These are phyloP conservation scores for Philypnodon macrostomus DNA, from an alignment of 2,797 vertebrate genomes.

Conservation along the genomic window DNA sequence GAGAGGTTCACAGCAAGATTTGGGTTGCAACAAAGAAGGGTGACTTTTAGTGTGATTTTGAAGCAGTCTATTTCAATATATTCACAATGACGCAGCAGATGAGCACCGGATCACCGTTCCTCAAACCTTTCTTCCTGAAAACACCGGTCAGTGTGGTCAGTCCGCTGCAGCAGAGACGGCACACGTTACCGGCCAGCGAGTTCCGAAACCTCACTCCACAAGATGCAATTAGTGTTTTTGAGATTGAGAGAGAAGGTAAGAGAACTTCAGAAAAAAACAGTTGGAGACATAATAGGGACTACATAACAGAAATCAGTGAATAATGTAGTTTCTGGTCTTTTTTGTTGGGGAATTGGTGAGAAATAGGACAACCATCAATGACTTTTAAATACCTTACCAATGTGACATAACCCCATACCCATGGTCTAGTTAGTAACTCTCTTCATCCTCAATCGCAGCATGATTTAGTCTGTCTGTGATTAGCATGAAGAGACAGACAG, in stretches of 20 bases:
- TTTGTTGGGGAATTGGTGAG: no score
- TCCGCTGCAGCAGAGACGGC: constrained; percentile 66
- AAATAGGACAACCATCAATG: no score
- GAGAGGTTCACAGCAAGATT: constrained; percentile 9
- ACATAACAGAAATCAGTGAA: no score
- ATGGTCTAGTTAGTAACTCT: no score
- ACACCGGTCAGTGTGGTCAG: constrained; percentile 48
- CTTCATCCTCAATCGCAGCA: no score
- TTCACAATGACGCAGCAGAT: constrained; percentile 67
- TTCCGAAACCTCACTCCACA: constrained; percentile 79
- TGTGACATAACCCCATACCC: no score
- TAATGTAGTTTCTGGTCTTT: no score
- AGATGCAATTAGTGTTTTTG: constrained; percentile 82
- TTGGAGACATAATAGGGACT: no score
- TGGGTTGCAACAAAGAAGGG: neutral
- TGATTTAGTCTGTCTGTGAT: no score
- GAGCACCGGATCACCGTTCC: constrained; percentile 66
- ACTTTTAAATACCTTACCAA: no score
- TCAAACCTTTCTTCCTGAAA: constrained; percentile 76
- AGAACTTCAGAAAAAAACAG: no score
- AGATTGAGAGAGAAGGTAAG: constrained; percentile 81
- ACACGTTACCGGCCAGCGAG: constrained; percentile 82
- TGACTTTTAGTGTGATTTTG: neutral
- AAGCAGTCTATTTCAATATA: neutral
- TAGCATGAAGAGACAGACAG: no score